Base-by-base conservation (phyloP, 2,888 invertebrate genomes). In the Drosophila anceps region DNA sequence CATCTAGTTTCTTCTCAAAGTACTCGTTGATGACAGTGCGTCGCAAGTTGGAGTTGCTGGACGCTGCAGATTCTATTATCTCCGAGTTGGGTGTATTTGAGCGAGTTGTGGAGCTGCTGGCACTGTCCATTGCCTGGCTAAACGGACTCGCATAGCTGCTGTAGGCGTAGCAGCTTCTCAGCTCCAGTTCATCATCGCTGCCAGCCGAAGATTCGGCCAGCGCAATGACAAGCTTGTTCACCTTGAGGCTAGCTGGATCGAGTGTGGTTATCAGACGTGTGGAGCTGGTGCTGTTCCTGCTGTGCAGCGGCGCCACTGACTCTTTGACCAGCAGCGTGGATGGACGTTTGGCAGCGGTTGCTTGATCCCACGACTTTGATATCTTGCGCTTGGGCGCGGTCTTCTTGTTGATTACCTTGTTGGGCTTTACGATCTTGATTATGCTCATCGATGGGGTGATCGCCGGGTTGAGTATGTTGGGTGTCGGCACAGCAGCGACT, bases 341-440 rank as follows among this genome's bases (percentile, higher is more conserved):
- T 0, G 90, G 81, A 7, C 81, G 75, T 41, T 86, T 88, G 0
- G 51, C 13, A 2, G 60, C 35, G 0, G 76, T 39, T 1, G 57
- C 54, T 1, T 63, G 24, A 15, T 46, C 39, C 7, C 55, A 15
- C 10, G 54, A 27, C 2, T 60, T 58, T 4, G 62, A 27, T 7
- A 79, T 31, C 31, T 89, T 87, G 7, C 88, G 86, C 39, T 91
- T 91, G 1, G 82, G 64, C 4, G 81, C 82, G 1, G 81, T 55
- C 71, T 81, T 85, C 58, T 82, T 84, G 57, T 92, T 92, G 18
- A 93, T 92, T 0, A 92, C 84, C 77, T 93, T 93, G 65, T 93
- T 93, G 8, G 92, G 92, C 60, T 92, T 93, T 0, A 93, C 85
- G 41, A 92, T 92, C 79, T 92, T 92, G 0, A 88, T 87, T 1